Evolutionary conservation across 2,888 invertebrate genomes (phyloP).

Genomic region (Caenorhabditis sp.): DNA sequence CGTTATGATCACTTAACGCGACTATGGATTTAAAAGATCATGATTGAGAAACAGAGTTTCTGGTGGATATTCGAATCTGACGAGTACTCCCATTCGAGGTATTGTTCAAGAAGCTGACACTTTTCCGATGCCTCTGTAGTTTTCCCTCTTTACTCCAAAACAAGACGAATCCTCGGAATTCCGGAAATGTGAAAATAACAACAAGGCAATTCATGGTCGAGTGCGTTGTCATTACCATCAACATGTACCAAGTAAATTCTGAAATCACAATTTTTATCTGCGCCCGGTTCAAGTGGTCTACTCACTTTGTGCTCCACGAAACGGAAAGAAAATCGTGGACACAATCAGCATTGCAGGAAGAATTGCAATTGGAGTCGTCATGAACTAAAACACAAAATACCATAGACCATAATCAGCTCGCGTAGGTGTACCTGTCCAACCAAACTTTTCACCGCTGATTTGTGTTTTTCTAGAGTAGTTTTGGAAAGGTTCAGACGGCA

Average conservation of each 20-base stretch:
- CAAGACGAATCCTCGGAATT: conserved; percentile 31
- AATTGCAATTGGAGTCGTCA: conserved; percentile 39
- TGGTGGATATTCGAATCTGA: background rate
- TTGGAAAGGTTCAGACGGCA: background rate
- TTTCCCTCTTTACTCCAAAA: conserved; percentile 30
- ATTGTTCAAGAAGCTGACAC: conserved; percentile 18
- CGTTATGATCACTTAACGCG: background rate
- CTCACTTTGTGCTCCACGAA: conserved; percentile 22
- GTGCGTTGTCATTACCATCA: conserved; percentile 42
- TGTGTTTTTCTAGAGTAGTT: conserved; percentile 15
- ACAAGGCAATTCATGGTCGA: conserved; percentile 38
- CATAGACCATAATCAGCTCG: background rate
- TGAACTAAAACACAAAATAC: conserved; percentile 10
- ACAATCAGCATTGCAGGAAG: conserved; percentile 33
- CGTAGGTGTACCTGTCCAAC: conserved; percentile 7
- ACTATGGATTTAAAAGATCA: too few relatives aligned
- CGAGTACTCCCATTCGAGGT: background rate
- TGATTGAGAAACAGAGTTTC: background rate
- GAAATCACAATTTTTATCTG: background rate
- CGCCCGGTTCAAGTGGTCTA: background rate
- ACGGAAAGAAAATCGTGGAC: background rate
- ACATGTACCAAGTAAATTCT: conserved; percentile 33
- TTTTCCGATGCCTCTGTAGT: background rate
- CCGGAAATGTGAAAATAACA: conserved; percentile 28
- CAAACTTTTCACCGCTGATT: conserved; percentile 23